These are phyloP conservation scores for Indicator maculatus DNA, from an alignment of 2,113 vertebrate species.

Conservation along the genomic window DNA sequence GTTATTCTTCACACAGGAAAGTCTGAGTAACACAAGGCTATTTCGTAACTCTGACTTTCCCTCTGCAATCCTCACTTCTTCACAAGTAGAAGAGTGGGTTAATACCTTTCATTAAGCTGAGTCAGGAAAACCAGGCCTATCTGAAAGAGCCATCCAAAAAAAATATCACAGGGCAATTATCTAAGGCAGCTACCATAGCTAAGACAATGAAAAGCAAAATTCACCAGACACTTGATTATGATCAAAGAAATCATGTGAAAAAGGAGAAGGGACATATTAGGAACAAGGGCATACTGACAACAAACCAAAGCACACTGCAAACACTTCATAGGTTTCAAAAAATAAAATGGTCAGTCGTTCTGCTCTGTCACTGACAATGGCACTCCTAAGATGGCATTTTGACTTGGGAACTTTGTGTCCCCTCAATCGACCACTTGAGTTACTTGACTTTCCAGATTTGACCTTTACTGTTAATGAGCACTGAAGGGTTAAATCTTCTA, in stretches of 20 bases:
- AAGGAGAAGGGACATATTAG: conserved; percentile 22
- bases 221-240: conserved; percentile 59
- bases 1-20: neutral
- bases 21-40: neutral
- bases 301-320: conserved; percentile 43
- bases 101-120: neutral
- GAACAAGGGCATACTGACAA: conserved; percentile 60
- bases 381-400: neutral
- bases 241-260: conserved; percentile 59
- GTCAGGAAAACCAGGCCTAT: neutral
- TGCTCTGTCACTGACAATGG: conserved; percentile 56
- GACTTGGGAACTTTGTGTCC: neutral
- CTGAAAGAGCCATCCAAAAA: neutral
- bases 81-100: neutral
- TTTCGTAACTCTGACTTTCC: neutral
- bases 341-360: conserved; percentile 33
- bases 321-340: neutral
- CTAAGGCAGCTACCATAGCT: conserved; percentile 53
- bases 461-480: neutral
- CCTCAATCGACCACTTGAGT: neutral
- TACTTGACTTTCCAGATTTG: neutral
- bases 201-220: conserved; percentile 64
- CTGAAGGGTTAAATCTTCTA: conserved; percentile 27
- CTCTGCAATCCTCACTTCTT: neutral
- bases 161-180: conserved; percentile 41